Base-by-base conservation (phyloP, 2,888 invertebrate species). In the Aspidiotus rigidus region DNA sequence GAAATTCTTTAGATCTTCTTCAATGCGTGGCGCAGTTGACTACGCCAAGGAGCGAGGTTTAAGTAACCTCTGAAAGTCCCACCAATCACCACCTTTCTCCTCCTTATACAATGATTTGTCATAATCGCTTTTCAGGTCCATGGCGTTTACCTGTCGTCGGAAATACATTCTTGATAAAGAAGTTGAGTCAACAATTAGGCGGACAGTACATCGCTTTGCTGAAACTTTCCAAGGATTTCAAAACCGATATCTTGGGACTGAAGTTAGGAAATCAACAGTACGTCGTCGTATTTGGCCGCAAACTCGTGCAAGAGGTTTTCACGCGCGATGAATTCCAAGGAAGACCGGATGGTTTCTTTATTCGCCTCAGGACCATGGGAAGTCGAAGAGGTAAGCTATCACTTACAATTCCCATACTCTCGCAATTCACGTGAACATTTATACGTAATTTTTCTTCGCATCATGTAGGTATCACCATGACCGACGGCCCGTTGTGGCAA, bases 261-360 rank as follows among this genome's bases (percentile, higher is more conserved):
- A 83, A 83, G 75, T 75, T 86, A 44, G 85, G 84, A 0, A 75
- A 76, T 6, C 80, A 82, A 61, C 76, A 79, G 7, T 79, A 83
- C 0, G 79, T 85, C 2, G 80, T 83, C 0, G 84, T 83, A 1
- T 80, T 80, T 39, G 82, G 83, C 0, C 81, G 80, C 73, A 77
- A 81, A 2, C 73, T 80, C 1, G 79, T 85, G 0, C 80, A 79
- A 13, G 78, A 81, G 69, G 80, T 86, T 2, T 79, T 86, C 61
- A 77, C 78, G 0, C 77, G 79, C 13, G 85, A 86, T 69, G 84
- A 83, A 28, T 87, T 81, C 73, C 83, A 84, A 71, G 86, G 71
- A 9, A 78, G 88, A 28, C 88, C 88, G 0, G 82, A 86, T 75
- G 84, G 82, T 71, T 85, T 85, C 74, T 87, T 87, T 73, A 77